Conservation (phyloP, 2,797 vertebrate species). For the Podarcis lilfordi region DNA sequence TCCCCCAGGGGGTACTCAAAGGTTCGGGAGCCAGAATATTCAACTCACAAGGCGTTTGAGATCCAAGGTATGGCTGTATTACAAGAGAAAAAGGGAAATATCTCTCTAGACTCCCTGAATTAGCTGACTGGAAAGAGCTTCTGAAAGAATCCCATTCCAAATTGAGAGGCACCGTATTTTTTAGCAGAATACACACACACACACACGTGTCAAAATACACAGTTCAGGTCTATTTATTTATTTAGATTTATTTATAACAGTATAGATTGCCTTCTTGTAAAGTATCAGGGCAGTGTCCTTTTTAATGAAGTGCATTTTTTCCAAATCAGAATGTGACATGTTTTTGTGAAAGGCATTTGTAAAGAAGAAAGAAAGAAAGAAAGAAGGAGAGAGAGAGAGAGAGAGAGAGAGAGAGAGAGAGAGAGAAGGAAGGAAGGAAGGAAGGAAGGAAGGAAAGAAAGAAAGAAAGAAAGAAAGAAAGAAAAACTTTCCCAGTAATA, state of each 20-base stretch:
- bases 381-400: too few relatives aligned
- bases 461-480: neutral
- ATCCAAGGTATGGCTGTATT: neutral
- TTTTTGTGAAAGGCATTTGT: constrained; percentile 40
- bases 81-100: neutral
- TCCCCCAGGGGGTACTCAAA: too few relatives aligned
- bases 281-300: neutral
- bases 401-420: neutral
- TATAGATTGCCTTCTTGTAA: neutral
- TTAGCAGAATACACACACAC: neutral
- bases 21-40: too few relatives aligned
- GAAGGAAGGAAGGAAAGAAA: fast-evolving
- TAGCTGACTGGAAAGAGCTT: neutral
- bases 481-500: neutral
- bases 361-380: neutral
- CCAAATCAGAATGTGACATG: neutral
- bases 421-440: too few relatives aligned
- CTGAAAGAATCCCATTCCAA: neutral
- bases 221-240: neutral
- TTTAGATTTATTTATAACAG: too few relatives aligned
- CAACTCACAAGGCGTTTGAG: too few relatives aligned
- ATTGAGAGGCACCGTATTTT: neutral
- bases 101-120: neutral
- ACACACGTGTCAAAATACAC: neutral
- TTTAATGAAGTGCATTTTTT: neutral